phyloP scores from a whole-genome alignment of 2,797 vertebrate genomes.

The Dendrocincla fuliginosa region DNA sequence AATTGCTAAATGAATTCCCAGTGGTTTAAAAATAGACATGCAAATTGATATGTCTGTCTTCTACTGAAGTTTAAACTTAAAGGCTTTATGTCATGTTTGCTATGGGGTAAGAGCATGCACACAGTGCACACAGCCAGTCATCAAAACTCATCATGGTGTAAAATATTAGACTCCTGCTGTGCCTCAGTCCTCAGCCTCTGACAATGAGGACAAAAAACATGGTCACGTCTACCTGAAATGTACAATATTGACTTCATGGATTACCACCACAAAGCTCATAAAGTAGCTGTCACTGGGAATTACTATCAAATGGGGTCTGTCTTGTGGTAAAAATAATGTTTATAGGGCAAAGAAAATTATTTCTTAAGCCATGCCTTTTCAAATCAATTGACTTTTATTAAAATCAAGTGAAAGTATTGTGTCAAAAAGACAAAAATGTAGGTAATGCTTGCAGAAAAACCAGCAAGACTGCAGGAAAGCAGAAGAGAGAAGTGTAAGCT shows the following conservation, averaged over 20 bases:
- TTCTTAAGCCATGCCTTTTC: neutral
- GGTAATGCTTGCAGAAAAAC: neutral
- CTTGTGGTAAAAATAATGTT: neutral
- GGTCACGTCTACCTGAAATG: neutral
- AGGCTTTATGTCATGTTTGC: neutral
- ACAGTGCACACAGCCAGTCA: neutral
- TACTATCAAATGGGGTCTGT: neutral
- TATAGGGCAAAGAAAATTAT: neutral
- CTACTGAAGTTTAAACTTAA: neutral
- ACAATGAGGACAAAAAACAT: neutral
- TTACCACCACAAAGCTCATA: neutral
- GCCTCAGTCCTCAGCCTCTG: neutral
- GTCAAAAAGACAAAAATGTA: neutral
- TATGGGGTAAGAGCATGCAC: neutral
- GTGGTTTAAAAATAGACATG: neutral
- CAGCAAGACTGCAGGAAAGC: neutral
- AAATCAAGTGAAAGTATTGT: neutral
- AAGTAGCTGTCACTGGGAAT: neutral
- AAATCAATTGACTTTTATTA: neutral
- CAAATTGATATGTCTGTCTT: neutral
- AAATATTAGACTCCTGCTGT: neutral
- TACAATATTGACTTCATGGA: neutral
- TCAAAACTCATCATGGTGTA: neutral
- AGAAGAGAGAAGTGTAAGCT: neutral
- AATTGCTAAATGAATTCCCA: neutral